phyloP scores from a whole-genome alignment of 2,113 vertebrate species.

The Antennarius striatus region DNA sequence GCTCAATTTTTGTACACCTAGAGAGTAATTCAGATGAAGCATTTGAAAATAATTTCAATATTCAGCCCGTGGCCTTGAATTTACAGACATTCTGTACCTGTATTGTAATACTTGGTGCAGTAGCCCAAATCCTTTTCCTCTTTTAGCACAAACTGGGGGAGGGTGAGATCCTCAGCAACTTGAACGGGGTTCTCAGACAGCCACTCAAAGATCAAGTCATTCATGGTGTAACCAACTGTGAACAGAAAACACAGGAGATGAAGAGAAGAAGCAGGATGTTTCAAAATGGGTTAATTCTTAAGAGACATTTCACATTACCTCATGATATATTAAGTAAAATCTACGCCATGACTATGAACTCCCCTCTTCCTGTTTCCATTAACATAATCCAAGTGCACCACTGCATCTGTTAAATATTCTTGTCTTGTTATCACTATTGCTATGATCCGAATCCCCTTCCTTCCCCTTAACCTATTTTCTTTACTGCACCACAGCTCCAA shows the following conservation, averaged over 20 bases:
- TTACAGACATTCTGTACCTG: slow-evolving; percentile 78
- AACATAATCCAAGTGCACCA: background rate
- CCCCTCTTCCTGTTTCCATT: too few relatives aligned
- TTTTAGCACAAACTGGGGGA: slow-evolving; percentile 92
- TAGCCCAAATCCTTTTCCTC: slow-evolving; percentile 93
- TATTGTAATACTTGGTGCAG: slow-evolving; percentile 94
- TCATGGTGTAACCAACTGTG: slow-evolving; percentile 95
- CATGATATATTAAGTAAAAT: too few relatives aligned
- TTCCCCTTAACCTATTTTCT: slow-evolving; percentile 13
- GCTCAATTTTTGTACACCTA: background rate
- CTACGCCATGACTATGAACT: too few relatives aligned
- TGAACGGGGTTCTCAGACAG: slow-evolving; percentile 88
- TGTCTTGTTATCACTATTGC: background rate
- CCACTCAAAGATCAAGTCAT: slow-evolving; percentile 93
- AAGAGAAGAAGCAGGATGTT: slow-evolving; percentile 8
- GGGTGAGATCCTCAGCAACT: slow-evolving; percentile 91
- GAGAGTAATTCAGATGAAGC: background rate
- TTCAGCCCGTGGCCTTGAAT: background rate
- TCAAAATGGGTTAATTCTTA: background rate
- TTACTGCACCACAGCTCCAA: background rate
- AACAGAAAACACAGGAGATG: slow-evolving; percentile 26
- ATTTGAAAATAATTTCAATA: background rate
- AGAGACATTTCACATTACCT: too few relatives aligned
- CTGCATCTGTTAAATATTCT: slow-evolving; percentile 9
- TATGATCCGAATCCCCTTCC: background rate